Percentiles rank a stretch among this genome's conserved stretches.
phyloP scores from a whole-genome alignment of 2,797 vertebrate species.

The Kryptolebias ocellatus region DNA sequence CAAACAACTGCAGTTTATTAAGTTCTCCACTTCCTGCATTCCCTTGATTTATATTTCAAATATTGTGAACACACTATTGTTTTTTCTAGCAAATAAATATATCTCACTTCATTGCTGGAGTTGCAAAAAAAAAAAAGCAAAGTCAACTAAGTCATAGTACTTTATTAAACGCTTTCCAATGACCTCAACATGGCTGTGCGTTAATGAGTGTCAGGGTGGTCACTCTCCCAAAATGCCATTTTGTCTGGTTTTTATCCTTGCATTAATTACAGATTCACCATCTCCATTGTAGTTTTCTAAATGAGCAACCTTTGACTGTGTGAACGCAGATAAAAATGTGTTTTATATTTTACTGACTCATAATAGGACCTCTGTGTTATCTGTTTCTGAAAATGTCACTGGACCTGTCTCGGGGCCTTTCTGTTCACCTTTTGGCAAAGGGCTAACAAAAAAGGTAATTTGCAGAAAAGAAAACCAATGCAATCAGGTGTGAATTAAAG shows the following conservation, averaged over 20 bases:
- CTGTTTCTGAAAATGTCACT: constrained; percentile 82
- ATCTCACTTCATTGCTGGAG: background rate
- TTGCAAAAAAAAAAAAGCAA: background rate
- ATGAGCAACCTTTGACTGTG: constrained; percentile 78
- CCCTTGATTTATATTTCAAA: background rate
- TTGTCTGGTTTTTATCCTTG: constrained; percentile 69
- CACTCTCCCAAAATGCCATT: constrained; percentile 76
- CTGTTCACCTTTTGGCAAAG: constrained; percentile 58
- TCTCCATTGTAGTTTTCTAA: constrained; percentile 74
- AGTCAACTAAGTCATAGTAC: background rate
- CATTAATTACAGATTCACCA: constrained; percentile 80
- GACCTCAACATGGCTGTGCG: constrained; percentile 45
- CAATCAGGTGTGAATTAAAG: constrained; percentile 25
- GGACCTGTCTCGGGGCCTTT: constrained; percentile 49
- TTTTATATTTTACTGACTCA: constrained; percentile 68
- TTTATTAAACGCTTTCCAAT: constrained; percentile 3
- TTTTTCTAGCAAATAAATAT: background rate
- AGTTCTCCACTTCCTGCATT: background rate
- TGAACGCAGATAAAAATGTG: constrained; percentile 69
- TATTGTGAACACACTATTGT: background rate
- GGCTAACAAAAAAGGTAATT: constrained; percentile 39
- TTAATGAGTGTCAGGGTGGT: constrained; percentile 56
- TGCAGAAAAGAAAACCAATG: constrained; percentile 39
- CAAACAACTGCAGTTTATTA: background rate
- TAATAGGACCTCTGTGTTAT: constrained; percentile 74